Base-by-base conservation (phyloP, 1,140 invertebrate species). In the Pogonognathellus flavescens region DNA sequence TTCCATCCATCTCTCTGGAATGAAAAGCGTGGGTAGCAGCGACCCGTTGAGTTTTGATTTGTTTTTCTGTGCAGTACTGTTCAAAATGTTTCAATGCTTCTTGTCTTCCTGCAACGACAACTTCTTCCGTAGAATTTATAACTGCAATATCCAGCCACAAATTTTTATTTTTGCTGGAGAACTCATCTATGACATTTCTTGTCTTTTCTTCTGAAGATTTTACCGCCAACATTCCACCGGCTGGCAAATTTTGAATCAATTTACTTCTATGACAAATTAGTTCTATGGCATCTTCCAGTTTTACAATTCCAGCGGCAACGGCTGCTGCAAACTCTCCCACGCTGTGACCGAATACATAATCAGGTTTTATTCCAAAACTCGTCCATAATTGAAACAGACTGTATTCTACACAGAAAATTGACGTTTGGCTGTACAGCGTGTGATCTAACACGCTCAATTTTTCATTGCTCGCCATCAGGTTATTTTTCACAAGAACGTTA, bases 351-450 rank as follows among this genome's bases (percentile, higher is more conserved):
- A 87, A 25, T 1, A 87, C 87, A 59, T 41, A 66, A 20, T 87
- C 82, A 2, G 87, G 82, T 9, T 20, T n/a, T 7, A 87, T 55
- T 76, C 87, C 87, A 59, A 85, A 66, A 50, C 52, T 59, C 55
- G 66, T 82, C 87, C 87, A 87, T 6, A 87, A 49, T 59, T 87
- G 55, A 0, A 70, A 22, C 0, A 87, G 82, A 52, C 57, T 59
- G 72, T 84, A 86, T 52, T 87, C 84, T 6, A 87, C 25, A 41
- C 87, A 87, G 55, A 87, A 87, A 50, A 87, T 86, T 50, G 87
- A 66, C 5, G 87, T 82, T 84, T 87, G 87, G 41, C 80, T 81
- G 80, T 81, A 81, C 14, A 81, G 50, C 6, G 80, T 81, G 22
- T 81, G 50, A 55, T 81, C 80, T 6, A 81, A 20, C 20, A 18